phyloP scores from a whole-genome alignment of 2,113 vertebrate genomes.

The mouse (Mus musculus) region GRCm39 chr14:45415001-45415500 shows the following conservation, averaged over 20 bases:
- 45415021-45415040: not conserved
- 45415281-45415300: not conserved
- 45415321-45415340: not conserved
- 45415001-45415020: not conserved
- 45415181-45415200: not conserved
- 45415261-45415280: not conserved
- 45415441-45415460: constrained; percentile 33
- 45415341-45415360: not conserved
- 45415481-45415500: not conserved
- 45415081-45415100: not conserved
- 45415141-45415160: not conserved
- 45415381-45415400: not conserved
- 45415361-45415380: not conserved
- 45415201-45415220: not conserved
- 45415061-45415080: not conserved
- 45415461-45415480: not conserved
- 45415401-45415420: not conserved
- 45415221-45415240: not conserved
- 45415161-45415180: constrained; percentile 1
- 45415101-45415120: constrained; percentile 16
- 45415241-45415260: not conserved
- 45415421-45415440: not conserved
- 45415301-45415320: not conserved
- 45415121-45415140: constrained; percentile 21
- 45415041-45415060: not conserved